phyloP scores from a whole-genome alignment of 1,140 invertebrate genomes.

The Lordiphosa mommai region DNA sequence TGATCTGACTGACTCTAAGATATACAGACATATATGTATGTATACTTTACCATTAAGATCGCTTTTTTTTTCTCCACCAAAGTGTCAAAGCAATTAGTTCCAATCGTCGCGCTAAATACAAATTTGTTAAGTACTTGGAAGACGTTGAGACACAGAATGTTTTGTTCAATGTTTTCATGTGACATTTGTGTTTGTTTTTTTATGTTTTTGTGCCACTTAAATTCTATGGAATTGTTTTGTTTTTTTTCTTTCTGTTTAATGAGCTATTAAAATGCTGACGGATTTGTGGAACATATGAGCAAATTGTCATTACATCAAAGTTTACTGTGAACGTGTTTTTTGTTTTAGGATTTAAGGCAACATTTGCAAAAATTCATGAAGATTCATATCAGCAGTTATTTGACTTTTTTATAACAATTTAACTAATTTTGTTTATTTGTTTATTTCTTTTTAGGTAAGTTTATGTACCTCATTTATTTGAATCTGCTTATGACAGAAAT shows the following conservation, averaged over 20 bases:
- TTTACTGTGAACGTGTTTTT: no score
- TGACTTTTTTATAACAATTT: not conserved
- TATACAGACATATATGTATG: no score
- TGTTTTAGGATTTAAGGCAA: no score
- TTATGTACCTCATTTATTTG: not conserved
- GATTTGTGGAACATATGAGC: conserved; percentile 24
- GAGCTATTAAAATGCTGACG: conserved; percentile 58
- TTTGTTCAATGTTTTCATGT: conserved; percentile 36
- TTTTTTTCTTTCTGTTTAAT: conserved; percentile 46
- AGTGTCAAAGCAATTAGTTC: conserved; percentile 60
- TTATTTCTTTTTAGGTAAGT: conserved; percentile 52
- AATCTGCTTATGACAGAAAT: no score
- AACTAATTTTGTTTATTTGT: not conserved
- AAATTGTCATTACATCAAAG: not conserved
- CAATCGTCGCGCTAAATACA: conserved; percentile 47
- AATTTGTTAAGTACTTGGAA: conserved; percentile 5
- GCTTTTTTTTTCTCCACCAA: not conserved
- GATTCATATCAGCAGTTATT: no score
- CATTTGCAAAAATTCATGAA: no score
- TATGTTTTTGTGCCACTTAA: conserved; percentile 58
- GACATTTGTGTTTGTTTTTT: conserved; percentile 53
- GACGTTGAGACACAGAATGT: no score
- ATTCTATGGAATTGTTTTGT: conserved; percentile 34
- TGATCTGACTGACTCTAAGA: no score
- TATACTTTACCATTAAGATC: no score